phyloP scores from a whole-genome alignment of 2,113 vertebrate genomes.

The Periophthalmodon schlosseri region DNA sequence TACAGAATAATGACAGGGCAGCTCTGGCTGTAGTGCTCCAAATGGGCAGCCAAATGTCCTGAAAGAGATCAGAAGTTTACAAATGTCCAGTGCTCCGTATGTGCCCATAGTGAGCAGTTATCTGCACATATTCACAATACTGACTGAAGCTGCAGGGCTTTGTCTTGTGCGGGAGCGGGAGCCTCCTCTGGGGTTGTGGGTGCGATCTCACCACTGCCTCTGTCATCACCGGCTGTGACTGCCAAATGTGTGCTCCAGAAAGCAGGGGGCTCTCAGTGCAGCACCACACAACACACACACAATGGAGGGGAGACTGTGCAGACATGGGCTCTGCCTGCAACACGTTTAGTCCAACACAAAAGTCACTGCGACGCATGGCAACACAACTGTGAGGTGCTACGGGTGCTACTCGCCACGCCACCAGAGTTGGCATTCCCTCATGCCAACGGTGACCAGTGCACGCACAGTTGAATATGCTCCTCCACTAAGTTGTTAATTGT shows the following conservation, averaged over 20 bases:
- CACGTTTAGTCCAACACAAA: conserved; percentile 72
- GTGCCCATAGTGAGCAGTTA: conserved; percentile 26
- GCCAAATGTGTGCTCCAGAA: conserved; percentile 82
- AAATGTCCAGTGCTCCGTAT: conserved; percentile 32
- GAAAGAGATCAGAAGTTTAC: conserved; percentile 50
- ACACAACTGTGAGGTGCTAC: conserved; percentile 72
- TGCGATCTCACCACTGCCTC: conserved; percentile 84
- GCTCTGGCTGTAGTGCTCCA: conserved; percentile 24
- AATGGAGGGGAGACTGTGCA: conserved; percentile 64
- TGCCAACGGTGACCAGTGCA: conserved; percentile 75
- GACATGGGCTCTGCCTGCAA: conserved; percentile 65
- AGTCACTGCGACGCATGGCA: conserved; percentile 71
- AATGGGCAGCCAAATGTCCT: conserved; percentile 51
- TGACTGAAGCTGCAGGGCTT: conserved; percentile 44
- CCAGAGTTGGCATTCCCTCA: conserved; percentile 78
- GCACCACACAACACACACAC: conserved; percentile 76
- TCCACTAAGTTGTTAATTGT: conserved; percentile 77
- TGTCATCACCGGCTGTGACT: conserved; percentile 84
- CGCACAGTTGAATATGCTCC: conserved; percentile 77
- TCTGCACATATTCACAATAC: conserved; percentile 45
- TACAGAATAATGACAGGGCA: conserved; percentile 39
- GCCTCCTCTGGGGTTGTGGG: conserved; percentile 80
- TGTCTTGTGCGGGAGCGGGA: conserved; percentile 57
- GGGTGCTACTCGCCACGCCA: conserved; percentile 60
- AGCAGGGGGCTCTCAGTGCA: conserved; percentile 77